Conservation (phyloP, 1,140 invertebrate species). For the Andricus grossulariae region DNA sequence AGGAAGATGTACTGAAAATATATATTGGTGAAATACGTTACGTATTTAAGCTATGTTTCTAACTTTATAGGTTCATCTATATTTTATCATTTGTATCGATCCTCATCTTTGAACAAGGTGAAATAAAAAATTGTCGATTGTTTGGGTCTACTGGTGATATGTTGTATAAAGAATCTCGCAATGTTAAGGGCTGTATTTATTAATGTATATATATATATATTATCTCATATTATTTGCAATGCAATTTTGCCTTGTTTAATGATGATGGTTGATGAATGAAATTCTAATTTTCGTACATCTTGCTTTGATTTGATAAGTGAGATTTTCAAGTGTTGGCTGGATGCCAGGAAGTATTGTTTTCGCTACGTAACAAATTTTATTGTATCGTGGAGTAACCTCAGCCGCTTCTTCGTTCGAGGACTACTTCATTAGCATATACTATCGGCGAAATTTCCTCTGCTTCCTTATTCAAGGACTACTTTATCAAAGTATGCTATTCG, state of each 20-base stretch:
- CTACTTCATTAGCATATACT: not conserved
- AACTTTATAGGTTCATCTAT: not conserved
- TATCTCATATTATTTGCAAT: not conserved
- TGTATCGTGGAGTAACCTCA: not conserved
- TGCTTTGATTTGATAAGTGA: too few relatives aligned
- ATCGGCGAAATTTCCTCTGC: not conserved
- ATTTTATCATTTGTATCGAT: not conserved
- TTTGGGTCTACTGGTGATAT: constrained; percentile 11
- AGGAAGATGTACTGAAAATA: not conserved
- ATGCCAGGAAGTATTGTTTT: too few relatives aligned
- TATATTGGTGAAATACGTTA: too few relatives aligned
- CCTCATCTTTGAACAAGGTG: not conserved
- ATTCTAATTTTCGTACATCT: too few relatives aligned
- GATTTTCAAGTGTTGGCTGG: too few relatives aligned
- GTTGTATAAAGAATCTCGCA: constrained; percentile 20
- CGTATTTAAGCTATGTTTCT: too few relatives aligned
- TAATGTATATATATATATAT: constrained; percentile 13
- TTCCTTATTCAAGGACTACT: not conserved
- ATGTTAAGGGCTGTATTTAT: constrained; percentile 23
- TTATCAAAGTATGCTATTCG: not conserved
- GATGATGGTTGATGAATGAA: not conserved
- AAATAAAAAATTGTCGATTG: not conserved
- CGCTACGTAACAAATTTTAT: not conserved
- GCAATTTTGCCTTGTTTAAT: constrained; percentile 5
- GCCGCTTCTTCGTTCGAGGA: not conserved